Evolutionary conservation across 2,113 vertebrate genomes (phyloP), one percentile per base, ranked within the genome.

Genomic region (Corvus hawaiiensis): DNA sequence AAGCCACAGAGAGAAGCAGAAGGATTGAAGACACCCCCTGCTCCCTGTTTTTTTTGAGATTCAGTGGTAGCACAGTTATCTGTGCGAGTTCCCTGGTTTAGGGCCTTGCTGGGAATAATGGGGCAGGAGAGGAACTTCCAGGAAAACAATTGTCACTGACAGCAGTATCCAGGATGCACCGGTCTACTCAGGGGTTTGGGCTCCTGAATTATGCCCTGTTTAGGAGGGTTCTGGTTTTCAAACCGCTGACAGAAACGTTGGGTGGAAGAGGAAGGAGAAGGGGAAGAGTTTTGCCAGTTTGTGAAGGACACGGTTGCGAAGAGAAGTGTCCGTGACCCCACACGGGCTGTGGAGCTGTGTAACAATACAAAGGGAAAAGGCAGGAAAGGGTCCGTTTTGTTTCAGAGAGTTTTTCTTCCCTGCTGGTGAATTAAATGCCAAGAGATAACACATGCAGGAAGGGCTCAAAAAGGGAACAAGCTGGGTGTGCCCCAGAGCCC

Each of bases 391-490:
- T 51, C 67, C 3, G 17, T n/a, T 74, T 74, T 73, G 78, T 85
- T 90, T 80, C 82, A 62, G n/a, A 84, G n/a, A 11, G n/a, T 33
- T 90, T 87, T 87, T 73, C 48, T 73, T 62, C 83, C 68, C 55
- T 13, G 63, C 4, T 18, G 46, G 72, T 28, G 87, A 94, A 86
- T 48, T 33, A 88, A 90, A 92, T 43, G 69, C 68, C 32, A 73
- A 77, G 86, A 95, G 94, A 90, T 90, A 95, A 93, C 79, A 48
- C 2, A 48, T 16, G 55, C 94, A 97, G 96, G 91, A 94, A 96
- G 77, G 58, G 84, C 52, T 92, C 46, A 48, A 64, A 78, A 23
- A 73, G 83, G 49, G 55, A 84, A 77, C 77, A 76, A 76, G 6
- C 59, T 49, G 96, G 95, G 94, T 94, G 96, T 97, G 95, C 73